These are phyloP conservation scores for Channa striata DNA, from an alignment of 2,797 vertebrate genomes.

Conservation along the genomic window DNA sequence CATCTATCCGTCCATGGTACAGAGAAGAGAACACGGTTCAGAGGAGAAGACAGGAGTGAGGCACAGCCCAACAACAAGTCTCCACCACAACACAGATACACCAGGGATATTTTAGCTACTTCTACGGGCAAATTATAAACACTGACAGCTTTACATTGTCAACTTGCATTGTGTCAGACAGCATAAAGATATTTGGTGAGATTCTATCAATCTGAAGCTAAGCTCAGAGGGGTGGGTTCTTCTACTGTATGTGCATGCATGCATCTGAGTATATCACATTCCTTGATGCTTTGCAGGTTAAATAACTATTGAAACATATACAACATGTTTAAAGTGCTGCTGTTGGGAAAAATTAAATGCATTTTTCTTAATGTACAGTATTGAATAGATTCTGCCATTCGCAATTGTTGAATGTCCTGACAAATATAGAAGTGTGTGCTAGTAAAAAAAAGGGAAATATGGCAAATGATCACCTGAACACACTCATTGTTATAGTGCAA, in stretches of 20 bases:
- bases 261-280: conserved; percentile 62
- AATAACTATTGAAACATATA: conserved; percentile 21
- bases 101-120: conserved; percentile 70
- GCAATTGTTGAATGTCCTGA: conserved; percentile 80
- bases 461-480: conserved; percentile 49
- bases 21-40: conserved; percentile 93
- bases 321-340: conserved; percentile 53
- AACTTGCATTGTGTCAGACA: conserved; percentile 95
- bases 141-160: conserved; percentile 96
- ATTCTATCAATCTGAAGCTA: conserved; percentile 70
- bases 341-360: conserved; percentile 36
- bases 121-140: conserved; percentile 88
- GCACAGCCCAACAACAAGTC: conserved; percentile 47
- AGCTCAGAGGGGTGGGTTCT: conserved; percentile 58
- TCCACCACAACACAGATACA: conserved; percentile 74
- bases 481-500: not conserved
- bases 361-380: conserved; percentile 62
- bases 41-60: conserved; percentile 85
- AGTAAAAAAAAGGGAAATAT: conserved; percentile 71
- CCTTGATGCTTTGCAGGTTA: conserved; percentile 50
- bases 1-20: conserved; percentile 92
- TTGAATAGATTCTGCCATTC: conserved; percentile 98
- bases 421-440: conserved; percentile 80
- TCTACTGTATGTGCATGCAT: conserved; percentile 80
- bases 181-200: conserved; percentile 78